Evolutionary conservation across 2,888 invertebrate genomes (phyloP).

Genomic region (Muschampia plurimacula): DNA sequence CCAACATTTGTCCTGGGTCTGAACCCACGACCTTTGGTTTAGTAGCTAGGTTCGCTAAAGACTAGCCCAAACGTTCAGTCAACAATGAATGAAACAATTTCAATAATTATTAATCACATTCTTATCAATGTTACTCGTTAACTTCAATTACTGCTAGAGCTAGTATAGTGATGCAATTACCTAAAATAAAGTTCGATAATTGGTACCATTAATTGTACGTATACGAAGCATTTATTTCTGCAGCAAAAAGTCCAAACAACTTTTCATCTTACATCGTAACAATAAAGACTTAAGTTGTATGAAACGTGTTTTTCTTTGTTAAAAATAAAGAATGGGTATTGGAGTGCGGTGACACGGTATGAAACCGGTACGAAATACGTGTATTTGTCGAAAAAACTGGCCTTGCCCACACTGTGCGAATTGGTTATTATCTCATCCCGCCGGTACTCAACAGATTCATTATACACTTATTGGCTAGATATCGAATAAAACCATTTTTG

Average conservation of each 20-base stretch:
- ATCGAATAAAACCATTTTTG: constrained; percentile 79
- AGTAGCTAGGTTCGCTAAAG: too few relatives aligned
- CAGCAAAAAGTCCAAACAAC: constrained; percentile 20
- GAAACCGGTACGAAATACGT: constrained; percentile 77
- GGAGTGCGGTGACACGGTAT: constrained; percentile 70
- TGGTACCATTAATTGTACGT: constrained; percentile 28
- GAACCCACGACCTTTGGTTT: too few relatives aligned
- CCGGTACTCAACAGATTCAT: constrained; percentile 81
- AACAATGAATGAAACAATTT: too few relatives aligned
- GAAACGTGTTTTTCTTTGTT: constrained; percentile 30
- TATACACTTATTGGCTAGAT: constrained; percentile 81
- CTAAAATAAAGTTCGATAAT: constrained; percentile 49
- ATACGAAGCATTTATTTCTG: constrained; percentile 25
- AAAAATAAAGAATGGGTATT: constrained; percentile 54
- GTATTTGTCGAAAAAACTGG: constrained; percentile 69
- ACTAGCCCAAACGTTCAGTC: too few relatives aligned
- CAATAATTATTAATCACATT: too few relatives aligned
- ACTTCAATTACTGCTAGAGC: neutral
- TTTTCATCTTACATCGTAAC: constrained; percentile 34
- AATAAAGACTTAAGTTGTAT: constrained; percentile 41
- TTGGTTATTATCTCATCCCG: constrained; percentile 76
- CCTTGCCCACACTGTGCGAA: constrained; percentile 77
- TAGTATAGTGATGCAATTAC: constrained; percentile 48
- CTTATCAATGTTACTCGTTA: neutral
- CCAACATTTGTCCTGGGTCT: too few relatives aligned